Percentiles rank a stretch among this genome's conserved stretches.
Evolutionary conservation across 1,140 invertebrate genomes (phyloP).

Genomic region (Watersipora subatra): DNA sequence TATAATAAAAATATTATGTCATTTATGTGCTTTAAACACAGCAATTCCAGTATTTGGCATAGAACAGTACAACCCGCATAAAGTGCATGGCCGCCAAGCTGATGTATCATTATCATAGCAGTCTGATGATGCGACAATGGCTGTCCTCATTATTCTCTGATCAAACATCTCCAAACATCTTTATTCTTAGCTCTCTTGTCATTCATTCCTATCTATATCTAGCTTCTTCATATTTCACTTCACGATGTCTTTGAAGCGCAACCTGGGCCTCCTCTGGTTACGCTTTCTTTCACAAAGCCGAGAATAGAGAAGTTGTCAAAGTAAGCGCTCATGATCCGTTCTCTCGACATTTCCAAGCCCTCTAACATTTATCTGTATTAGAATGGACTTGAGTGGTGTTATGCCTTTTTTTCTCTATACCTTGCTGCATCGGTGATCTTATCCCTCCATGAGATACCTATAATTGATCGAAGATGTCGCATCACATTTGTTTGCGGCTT

Average conservation of each 20-base stretch:
- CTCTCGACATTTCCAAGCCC: neutral
- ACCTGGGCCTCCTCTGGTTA: neutral
- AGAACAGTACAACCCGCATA: too few relatives aligned
- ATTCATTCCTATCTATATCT: neutral
- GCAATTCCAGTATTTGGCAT: too few relatives aligned
- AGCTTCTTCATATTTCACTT: neutral
- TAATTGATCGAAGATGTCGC: neutral
- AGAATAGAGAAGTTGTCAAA: neutral
- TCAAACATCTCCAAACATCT: neutral
- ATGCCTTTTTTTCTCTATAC: neutral
- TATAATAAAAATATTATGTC: too few relatives aligned
- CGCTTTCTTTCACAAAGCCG: neutral
- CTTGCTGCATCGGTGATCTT: neutral
- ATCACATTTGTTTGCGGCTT: neutral
- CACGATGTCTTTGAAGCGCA: neutral
- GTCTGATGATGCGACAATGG: neutral
- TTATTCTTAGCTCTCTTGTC: neutral
- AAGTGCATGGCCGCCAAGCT: too few relatives aligned
- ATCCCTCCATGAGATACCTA: neutral
- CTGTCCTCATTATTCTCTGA: neutral
- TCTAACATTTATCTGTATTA: neutral
- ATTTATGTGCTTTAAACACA: too few relatives aligned
- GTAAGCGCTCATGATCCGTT: neutral
- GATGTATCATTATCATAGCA: neutral
- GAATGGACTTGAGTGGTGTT: neutral